Evolutionary conservation across 1,140 invertebrate species (phyloP).

Genomic region (Epicauta chinensis): DNA sequence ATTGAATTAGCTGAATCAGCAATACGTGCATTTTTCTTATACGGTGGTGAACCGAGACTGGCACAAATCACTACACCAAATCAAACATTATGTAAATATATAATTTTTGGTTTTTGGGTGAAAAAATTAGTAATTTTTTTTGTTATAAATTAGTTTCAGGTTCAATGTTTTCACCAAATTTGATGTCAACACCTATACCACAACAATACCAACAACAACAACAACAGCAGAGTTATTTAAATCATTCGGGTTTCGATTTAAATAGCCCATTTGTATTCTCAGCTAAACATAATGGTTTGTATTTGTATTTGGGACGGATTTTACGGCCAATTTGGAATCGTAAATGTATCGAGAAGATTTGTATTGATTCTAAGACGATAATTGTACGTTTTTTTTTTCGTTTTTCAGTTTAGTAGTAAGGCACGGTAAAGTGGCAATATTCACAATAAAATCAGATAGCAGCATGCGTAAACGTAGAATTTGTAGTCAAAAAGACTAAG

Average conservation of each 20-base stretch:
- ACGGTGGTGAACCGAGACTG: constrained; percentile 68
- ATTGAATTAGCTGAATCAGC: constrained; percentile 80
- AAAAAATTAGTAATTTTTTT: constrained; percentile 1
- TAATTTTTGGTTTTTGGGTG: constrained; percentile 2
- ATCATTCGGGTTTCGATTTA: constrained; percentile 19
- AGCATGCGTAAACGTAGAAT: too few relatives aligned
- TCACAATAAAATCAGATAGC: too few relatives aligned
- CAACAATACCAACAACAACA: constrained; percentile 17
- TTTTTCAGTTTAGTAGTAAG: too few relatives aligned
- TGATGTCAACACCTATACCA: constrained; percentile 34
- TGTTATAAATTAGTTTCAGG: constrained; percentile 25
- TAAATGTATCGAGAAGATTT: constrained; percentile 60
- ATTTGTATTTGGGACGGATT: constrained; percentile 82
- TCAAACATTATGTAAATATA: constrained; percentile 30
- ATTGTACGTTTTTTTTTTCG: too few relatives aligned
- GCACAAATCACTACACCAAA: constrained; percentile 9
- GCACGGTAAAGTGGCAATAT: too few relatives aligned
- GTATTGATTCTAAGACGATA: constrained; percentile 32
- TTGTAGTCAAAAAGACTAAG: too few relatives aligned
- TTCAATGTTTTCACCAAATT: constrained; percentile 32
- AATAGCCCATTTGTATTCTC: constrained; percentile 54
- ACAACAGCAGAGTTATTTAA: constrained; percentile 36
- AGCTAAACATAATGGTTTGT: constrained; percentile 88
- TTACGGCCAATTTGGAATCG: constrained; percentile 75
- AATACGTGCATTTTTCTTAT: constrained; percentile 85